Conservation (phyloP, 2,797 vertebrate genomes). For the Gambusia yucatana region DNA sequence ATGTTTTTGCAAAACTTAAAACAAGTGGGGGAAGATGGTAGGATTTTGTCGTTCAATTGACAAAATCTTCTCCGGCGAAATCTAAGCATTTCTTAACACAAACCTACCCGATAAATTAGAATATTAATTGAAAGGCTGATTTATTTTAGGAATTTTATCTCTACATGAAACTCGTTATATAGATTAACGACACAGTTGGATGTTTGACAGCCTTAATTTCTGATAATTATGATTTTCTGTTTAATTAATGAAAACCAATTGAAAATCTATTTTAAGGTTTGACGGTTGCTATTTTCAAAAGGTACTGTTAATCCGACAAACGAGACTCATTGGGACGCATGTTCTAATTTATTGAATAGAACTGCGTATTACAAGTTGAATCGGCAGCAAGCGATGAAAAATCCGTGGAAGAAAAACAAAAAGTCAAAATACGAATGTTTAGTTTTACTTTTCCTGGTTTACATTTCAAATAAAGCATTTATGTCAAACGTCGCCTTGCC, state of each 20-base stretch:
- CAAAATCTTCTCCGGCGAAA: background rate
- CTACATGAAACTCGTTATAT: background rate
- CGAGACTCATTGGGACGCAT: background rate
- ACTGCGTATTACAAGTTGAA: background rate
- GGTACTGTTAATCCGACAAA: background rate
- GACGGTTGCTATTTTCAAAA: background rate
- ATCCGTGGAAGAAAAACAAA: background rate
- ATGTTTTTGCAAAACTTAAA: background rate
- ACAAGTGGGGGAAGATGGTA: background rate
- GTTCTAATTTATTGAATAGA: background rate
- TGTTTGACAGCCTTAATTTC: background rate
- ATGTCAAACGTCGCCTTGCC: background rate
- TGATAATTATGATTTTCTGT: background rate
- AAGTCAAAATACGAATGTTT: background rate
- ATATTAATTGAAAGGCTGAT: background rate
- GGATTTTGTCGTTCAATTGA: background rate
- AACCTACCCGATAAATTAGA: background rate
- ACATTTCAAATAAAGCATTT: conserved; percentile 18
- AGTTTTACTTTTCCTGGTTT: conserved; percentile 12
- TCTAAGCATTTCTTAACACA: background rate
- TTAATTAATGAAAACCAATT: background rate
- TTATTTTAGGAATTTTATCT: background rate
- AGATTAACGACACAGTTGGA: background rate
- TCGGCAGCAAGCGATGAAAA: background rate
- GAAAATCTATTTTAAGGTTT: background rate